Percentiles rank a stretch among this genome's conserved stretches.
Evolutionary conservation across 2,888 invertebrate genomes (phyloP).

Genomic region (Ectropis crepuscularia): DNA sequence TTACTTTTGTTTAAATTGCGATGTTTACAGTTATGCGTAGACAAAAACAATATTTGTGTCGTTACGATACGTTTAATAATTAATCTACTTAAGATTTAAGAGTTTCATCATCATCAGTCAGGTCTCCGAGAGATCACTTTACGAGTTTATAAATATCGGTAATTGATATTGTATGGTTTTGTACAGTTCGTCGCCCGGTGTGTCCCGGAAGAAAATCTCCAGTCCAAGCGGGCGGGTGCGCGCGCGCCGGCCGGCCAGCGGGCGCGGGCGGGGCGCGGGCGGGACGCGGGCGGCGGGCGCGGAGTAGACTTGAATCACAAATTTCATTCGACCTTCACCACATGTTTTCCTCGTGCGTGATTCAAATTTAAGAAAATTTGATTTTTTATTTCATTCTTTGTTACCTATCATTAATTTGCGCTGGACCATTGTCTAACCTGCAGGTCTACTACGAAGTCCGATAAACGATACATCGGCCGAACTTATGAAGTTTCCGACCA

Average conservation of each 20-base stretch:
- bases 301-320: constrained; percentile 74
- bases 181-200: constrained; percentile 50
- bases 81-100: no score
- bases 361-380: constrained; percentile 63
- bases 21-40: no score
- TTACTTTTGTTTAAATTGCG: no score
- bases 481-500: no score
- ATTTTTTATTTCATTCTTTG: constrained; percentile 37
- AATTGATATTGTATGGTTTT: no score
- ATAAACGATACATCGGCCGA: no score
- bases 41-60: no score
- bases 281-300: constrained; percentile 51
- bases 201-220: constrained; percentile 71
- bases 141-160: no score
- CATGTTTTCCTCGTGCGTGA: constrained; percentile 81
- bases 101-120: no score
- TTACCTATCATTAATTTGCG: background rate
- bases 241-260: background rate
- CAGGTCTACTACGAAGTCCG: no score
- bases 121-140: no score
- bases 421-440: background rate
- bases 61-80: no score
- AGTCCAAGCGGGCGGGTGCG: constrained; percentile 2
- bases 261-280: constrained; percentile 45
- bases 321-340: constrained; percentile 79